These are phyloP conservation scores for Macroteleia sp. DNA, from an alignment of 2,888 invertebrate genomes.

Conservation along the genomic window DNA sequence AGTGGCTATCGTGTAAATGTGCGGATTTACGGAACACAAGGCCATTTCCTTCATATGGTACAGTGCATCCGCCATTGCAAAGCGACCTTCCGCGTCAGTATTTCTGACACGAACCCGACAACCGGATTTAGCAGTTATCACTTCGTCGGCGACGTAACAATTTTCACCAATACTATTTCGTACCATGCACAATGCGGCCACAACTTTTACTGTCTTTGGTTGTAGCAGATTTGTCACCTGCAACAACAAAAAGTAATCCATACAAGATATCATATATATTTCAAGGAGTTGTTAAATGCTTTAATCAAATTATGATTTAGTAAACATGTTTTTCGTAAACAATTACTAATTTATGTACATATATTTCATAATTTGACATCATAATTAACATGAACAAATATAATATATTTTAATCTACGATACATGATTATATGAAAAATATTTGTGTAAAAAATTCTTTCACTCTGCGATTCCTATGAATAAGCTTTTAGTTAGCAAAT, in stretches of 20 bases:
- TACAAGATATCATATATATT: too few species aligned
- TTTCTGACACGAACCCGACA: constrained; percentile 94
- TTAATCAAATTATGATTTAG: too few species aligned
- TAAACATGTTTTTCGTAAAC: too few species aligned
- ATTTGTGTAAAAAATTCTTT: too few species aligned
- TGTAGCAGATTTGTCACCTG: constrained; percentile 88
- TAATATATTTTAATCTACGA: too few species aligned
- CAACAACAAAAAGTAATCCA: constrained; percentile 40
- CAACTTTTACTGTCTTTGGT: constrained; percentile 90
- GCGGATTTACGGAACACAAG: constrained; percentile 89
- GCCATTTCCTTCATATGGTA: constrained; percentile 91
- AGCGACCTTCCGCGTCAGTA: constrained; percentile 96
- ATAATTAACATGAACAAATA: too few species aligned
- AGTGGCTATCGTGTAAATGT: constrained; percentile 95
- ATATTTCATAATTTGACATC: too few species aligned
- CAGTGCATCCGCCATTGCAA: constrained; percentile 96
- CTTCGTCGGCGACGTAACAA: constrained; percentile 95
- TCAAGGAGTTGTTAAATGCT: too few species aligned
- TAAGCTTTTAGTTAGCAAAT: too few species aligned
- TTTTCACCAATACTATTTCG: constrained; percentile 96
- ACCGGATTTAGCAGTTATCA: constrained; percentile 92
- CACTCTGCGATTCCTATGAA: too few species aligned
- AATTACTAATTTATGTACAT: too few species aligned
- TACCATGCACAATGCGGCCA: constrained; percentile 93
- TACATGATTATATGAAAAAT: too few species aligned